Evolutionary conservation across 1,140 invertebrate species (phyloP), one percentile per base, ranked within the genome.

Genomic region (Zophobas morio): DNA sequence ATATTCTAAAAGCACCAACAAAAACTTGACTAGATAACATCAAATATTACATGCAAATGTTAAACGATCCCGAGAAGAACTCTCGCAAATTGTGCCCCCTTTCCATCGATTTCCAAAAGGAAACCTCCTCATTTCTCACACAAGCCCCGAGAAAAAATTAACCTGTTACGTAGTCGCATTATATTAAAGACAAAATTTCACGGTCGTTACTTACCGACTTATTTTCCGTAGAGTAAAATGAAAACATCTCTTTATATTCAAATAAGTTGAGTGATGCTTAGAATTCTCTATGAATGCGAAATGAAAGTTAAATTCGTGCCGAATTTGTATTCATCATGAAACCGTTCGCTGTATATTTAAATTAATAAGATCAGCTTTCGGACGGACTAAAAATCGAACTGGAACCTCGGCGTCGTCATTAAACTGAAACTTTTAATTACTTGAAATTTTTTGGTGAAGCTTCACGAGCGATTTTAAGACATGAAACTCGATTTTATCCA

Each of bases 181-280:
- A 42, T 63, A 39, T 63, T 39, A 63, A 39, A 34, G 39, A 36
- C 39, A 42, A 53, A 72, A 72, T 73, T 73, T 54, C 71, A 73
- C 20, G 49, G 37, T 35, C 53, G 39, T 66, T 74, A 39, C 42
- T 77, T 73, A 73, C 72, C 37, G 66, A 77, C 70, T 71, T 75
- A 75, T 75, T 70, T 70, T 75, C 77, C 54, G 39, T 36, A 32
- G 40, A 34, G 40, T 60, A 75, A 70, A 78, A 74, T 53, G 77
- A 78, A 78, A 78, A 78, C 73, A 78, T 78, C 75, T 72, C 78
- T 76, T 79, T 76, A 79, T 79, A 79, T 79, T 79, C 78, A 76
- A 74, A 79, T 76, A 79, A 76, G 51, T 63, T 49, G 49, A 74
- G 74, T 79, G 66, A 76, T 79, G 78, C 75, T 76, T 60, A 76